Conservation (phyloP, 2,113 vertebrate genomes). For the Sebastes schlegelii region DNA sequence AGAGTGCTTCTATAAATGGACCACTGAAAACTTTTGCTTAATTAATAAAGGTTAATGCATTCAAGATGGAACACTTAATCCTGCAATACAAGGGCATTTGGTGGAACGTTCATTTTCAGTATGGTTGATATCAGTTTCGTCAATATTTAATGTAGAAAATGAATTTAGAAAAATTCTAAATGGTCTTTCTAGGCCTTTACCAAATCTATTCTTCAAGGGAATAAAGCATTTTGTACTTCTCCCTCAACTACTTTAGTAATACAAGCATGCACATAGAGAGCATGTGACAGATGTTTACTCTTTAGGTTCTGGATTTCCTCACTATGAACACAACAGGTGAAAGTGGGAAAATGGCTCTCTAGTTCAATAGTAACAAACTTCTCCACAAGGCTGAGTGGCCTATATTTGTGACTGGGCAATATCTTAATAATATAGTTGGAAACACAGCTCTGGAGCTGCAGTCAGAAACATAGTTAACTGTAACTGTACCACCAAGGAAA, state of each 20-base stretch:
- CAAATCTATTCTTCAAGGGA: conserved; percentile 3
- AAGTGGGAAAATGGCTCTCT: neutral
- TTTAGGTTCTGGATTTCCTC: neutral
- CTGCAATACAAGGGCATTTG: conserved; percentile 53
- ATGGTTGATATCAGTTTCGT: conserved; percentile 52
- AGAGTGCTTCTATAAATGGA: conserved; percentile 68
- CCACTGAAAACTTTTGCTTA: conserved; percentile 58
- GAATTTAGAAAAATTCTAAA: conserved; percentile 20
- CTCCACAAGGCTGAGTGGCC: neutral
- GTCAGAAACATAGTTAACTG: neutral
- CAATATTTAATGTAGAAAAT: conserved; percentile 58
- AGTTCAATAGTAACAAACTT: neutral
- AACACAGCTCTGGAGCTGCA: neutral
- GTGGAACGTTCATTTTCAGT: conserved; percentile 54
- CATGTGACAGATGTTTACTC: neutral
- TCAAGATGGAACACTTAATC: conserved; percentile 64
- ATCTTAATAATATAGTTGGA: neutral
- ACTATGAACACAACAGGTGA: neutral
- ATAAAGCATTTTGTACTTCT: conserved; percentile 6
- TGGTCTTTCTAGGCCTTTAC: conserved; percentile 11
- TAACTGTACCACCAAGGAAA: neutral
- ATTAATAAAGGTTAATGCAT: conserved; percentile 76
- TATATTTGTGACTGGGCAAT: neutral
- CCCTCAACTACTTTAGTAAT: conserved; percentile 1
- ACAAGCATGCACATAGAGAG: neutral